Evolutionary conservation across 2,797 vertebrate species (phyloP).

Genomic region (Pelobates cultripes): DNA sequence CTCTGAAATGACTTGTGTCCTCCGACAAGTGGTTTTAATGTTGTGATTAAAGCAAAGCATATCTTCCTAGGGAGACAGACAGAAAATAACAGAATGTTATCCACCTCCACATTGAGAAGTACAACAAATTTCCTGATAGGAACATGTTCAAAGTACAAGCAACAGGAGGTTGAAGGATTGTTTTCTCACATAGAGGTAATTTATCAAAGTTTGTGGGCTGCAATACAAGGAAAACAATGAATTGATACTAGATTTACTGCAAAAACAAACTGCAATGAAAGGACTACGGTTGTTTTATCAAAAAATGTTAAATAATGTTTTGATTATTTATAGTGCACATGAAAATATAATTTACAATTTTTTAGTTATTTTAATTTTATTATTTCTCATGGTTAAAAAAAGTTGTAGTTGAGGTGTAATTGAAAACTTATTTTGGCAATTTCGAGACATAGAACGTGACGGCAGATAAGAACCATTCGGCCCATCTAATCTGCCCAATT

Average conservation of each 20-base stretch:
- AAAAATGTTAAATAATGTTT: too few species aligned
- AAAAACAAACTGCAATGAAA: not conserved
- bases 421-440: too few species aligned
- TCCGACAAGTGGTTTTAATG: conserved; percentile 22
- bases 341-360: too few species aligned
- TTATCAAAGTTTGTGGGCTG: not conserved
- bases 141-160: conserved; percentile 5
- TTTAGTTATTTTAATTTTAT: too few species aligned
- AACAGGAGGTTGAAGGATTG: conserved; percentile 9
- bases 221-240: not conserved
- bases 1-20: conserved; percentile 37
- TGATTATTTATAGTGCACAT: too few species aligned
- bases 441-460: too few species aligned
- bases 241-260: not conserved
- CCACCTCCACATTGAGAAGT: conserved; percentile 6
- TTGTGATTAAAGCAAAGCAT: conserved; percentile 38
- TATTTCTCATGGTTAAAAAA: too few species aligned
- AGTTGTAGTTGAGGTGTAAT: too few species aligned
- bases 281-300: not conserved
- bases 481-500: too few species aligned
- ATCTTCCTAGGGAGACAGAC: conserved; percentile 32
- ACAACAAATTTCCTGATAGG: conserved; percentile 2
- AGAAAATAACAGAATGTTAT: conserved; percentile 34
- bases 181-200: conserved; percentile 3
- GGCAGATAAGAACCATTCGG: too few species aligned